Evolutionary conservation across 2,888 invertebrate genomes (phyloP).

Genomic region (Strigamia transsilvanica): DNA sequence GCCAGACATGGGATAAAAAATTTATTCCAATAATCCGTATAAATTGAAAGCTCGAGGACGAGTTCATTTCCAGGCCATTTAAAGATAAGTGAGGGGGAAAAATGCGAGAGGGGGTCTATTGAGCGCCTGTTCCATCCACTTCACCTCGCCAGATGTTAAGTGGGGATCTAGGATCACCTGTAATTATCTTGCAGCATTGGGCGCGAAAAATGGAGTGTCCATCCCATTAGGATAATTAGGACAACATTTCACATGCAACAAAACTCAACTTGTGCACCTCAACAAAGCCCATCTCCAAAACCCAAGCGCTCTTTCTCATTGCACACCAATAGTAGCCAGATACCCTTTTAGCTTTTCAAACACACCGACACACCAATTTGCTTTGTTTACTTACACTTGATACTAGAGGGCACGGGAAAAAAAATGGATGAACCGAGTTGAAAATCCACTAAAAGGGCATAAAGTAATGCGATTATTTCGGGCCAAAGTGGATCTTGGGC

Average conservation of each 20-base stretch:
- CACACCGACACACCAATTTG: slow-evolving; percentile 23
- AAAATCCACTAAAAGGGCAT: slow-evolving; percentile 12
- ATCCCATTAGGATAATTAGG: slow-evolving; percentile 22
- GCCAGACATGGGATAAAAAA: not conserved
- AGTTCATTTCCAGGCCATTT: not conserved
- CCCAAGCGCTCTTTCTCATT: not conserved
- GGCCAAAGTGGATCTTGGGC: not conserved
- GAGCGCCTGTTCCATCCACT: no score
- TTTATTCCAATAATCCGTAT: not conserved
- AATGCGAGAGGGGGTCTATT: not conserved
- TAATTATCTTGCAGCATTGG: not conserved
- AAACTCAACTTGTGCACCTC: slow-evolving; percentile 20
- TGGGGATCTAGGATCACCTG: not conserved
- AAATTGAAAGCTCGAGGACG: not conserved
- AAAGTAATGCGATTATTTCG: not conserved
- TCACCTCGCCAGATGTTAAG: not conserved
- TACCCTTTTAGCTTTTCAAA: slow-evolving; percentile 24
- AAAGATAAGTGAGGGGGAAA: not conserved
- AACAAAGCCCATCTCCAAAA: not conserved
- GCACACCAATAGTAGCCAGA: slow-evolving; percentile 1
- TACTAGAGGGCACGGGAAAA: slow-evolving; percentile 21
- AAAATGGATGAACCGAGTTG: not conserved
- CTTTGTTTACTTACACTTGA: slow-evolving; percentile 35
- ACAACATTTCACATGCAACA: slow-evolving; percentile 10
- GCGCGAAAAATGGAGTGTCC: not conserved